These are phyloP conservation scores for Sisyra terminalis DNA, from an alignment of 2,888 invertebrate genomes.

Conservation along the genomic window DNA sequence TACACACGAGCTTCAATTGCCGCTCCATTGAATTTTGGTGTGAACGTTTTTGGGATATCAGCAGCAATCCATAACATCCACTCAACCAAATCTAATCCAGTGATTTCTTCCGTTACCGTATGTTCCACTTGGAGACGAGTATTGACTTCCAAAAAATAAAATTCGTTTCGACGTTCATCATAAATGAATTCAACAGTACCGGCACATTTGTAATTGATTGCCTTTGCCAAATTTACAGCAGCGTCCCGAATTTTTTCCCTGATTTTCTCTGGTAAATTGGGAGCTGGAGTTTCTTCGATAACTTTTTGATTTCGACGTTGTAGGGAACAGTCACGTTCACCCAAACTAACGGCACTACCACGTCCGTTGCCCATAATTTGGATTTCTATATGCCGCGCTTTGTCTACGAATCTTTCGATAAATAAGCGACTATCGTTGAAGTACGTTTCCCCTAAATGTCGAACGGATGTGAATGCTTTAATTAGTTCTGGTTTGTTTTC, in stretches of 20 bases:
- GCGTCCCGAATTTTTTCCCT: neutral
- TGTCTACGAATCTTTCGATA: neutral
- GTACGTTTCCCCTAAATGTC: neutral
- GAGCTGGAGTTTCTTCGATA: conserved; percentile 3
- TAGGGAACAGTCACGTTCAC: conserved; percentile 2
- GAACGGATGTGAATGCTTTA: neutral
- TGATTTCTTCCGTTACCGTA: conserved; percentile 2
- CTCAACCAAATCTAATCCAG: conserved; percentile 1
- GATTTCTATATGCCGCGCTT: neutral
- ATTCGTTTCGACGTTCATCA: neutral
- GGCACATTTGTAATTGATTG: conserved; percentile 3
- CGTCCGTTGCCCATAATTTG: conserved; percentile 1
- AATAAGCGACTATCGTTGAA: conserved; percentile 1
- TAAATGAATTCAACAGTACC: conserved; percentile 4
- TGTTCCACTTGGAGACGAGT: conserved; percentile 3
- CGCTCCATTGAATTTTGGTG: neutral
- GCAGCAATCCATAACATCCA: conserved; percentile 3
- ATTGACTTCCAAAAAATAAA: conserved; percentile 4
- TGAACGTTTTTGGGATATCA: neutral
- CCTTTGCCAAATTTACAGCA: conserved; percentile 1
- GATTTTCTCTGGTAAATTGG: neutral
- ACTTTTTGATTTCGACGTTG: conserved; percentile 5
- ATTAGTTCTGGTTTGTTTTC: neutral
- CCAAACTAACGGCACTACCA: neutral
- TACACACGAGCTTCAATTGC: neutral